Evolutionary conservation across 2,113 vertebrate genomes (phyloP).

Genomic region (Sporophila hypoxantha): DNA sequence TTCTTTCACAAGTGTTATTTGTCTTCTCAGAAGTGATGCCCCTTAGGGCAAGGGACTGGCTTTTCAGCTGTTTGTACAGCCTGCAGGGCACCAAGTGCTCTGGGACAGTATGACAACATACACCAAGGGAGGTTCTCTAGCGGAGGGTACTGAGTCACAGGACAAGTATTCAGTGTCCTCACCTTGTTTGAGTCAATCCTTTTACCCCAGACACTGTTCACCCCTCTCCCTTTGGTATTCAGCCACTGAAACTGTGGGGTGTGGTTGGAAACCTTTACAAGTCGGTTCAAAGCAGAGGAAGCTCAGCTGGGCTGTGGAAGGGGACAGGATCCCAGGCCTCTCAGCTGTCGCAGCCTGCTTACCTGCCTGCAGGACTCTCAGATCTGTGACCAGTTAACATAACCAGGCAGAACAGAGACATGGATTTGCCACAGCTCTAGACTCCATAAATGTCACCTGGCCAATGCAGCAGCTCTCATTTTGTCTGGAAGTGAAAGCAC

Average conservation of each 20-base stretch:
- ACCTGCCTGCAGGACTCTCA: background rate
- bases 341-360: background rate
- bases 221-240: background rate
- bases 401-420: background rate
- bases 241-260: background rate
- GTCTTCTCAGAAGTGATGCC: background rate
- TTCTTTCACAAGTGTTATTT: background rate
- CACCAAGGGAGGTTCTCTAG: background rate
- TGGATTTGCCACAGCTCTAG: background rate
- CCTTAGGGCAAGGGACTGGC: background rate
- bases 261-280: background rate
- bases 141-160: background rate
- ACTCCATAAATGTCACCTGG: background rate
- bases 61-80: background rate
- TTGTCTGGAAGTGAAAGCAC: background rate
- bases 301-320: background rate
- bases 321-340: background rate
- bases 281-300: background rate
- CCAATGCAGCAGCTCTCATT: background rate
- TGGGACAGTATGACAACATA: background rate
- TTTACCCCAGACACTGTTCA: background rate
- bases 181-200: background rate
- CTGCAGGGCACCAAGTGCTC: background rate
- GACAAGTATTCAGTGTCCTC: background rate
- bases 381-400: rapidly evolving